phyloP scores from a whole-genome alignment of 2,113 vertebrate genomes.

The Elephantulus edwardii region DNA sequence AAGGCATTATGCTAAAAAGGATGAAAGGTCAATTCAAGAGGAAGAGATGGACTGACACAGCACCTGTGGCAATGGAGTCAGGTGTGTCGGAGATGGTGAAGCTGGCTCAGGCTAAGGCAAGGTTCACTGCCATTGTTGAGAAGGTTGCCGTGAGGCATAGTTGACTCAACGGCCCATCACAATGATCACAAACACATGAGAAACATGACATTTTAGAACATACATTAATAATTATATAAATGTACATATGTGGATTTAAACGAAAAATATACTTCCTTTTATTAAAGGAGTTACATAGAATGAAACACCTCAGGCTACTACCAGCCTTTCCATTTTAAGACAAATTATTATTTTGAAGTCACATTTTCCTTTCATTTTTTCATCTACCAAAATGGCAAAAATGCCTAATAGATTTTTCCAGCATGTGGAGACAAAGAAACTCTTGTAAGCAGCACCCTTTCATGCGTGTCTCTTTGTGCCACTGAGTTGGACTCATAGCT shows the following conservation, averaged over 20 bases:
- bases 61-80: too few relatives aligned
- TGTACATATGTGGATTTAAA: background rate
- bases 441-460: background rate
- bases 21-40: too few relatives aligned
- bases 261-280: background rate
- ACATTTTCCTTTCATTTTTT: background rate
- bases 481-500: too few relatives aligned
- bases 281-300: background rate
- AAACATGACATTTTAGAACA: background rate
- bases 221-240: background rate
- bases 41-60: too few relatives aligned
- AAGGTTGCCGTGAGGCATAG: too few relatives aligned
- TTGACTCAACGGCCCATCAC: too few relatives aligned
- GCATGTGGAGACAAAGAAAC: background rate
- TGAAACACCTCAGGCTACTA: background rate
- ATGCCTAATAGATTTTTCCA: background rate
- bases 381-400: background rate
- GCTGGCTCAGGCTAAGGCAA: too few relatives aligned
- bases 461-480: too few relatives aligned
- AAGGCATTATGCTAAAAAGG: too few relatives aligned
- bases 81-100: too few relatives aligned
- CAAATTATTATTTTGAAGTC: background rate
- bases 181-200: too few relatives aligned
- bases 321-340: background rate
- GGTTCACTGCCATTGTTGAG: too few relatives aligned